Conservation (phyloP, 2,113 vertebrate genomes). For the Labeo rohita region DNA sequence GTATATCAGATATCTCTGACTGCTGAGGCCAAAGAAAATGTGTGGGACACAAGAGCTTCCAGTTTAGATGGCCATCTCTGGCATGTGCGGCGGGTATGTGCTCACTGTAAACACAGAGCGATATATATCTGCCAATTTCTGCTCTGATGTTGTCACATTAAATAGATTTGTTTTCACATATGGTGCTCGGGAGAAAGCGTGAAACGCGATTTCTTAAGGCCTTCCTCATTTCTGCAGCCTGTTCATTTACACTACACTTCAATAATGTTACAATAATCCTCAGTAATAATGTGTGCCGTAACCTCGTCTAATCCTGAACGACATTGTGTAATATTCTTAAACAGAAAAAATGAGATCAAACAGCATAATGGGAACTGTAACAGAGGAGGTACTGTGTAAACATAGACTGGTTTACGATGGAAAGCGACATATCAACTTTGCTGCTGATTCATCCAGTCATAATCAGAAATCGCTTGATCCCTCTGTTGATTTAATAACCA, state of each 20-base stretch:
- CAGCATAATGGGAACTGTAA: conserved; percentile 32
- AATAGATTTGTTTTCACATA: conserved; percentile 39
- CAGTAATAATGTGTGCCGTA: neutral
- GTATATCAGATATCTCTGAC: conserved; percentile 31
- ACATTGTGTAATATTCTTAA: conserved; percentile 29
- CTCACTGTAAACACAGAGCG: conserved; percentile 4
- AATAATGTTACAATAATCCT: conserved; percentile 29
- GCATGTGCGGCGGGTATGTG: conserved; percentile 17
- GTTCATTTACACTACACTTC: conserved; percentile 24
- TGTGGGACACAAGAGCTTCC: conserved; percentile 17
- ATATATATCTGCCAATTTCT: conserved; percentile 30
- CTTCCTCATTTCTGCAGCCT: neutral
- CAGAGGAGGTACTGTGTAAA: conserved; percentile 18
- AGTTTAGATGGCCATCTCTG: conserved; percentile 31
- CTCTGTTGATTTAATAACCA: neutral
- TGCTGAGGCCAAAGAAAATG: conserved; percentile 36
- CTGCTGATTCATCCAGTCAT: conserved; percentile 11
- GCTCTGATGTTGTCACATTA: conserved; percentile 25
- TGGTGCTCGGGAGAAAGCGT: neutral
- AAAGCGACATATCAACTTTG: neutral
- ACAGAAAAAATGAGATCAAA: conserved; percentile 23
- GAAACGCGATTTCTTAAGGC: conserved; percentile 13
- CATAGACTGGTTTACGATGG: neutral
- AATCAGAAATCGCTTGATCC: neutral
- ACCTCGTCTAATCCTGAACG: conserved; percentile 22